These are phyloP conservation scores for Eospalax fontanierii DNA, from an alignment of 2,797 vertebrate species.

Conservation along the genomic window DNA sequence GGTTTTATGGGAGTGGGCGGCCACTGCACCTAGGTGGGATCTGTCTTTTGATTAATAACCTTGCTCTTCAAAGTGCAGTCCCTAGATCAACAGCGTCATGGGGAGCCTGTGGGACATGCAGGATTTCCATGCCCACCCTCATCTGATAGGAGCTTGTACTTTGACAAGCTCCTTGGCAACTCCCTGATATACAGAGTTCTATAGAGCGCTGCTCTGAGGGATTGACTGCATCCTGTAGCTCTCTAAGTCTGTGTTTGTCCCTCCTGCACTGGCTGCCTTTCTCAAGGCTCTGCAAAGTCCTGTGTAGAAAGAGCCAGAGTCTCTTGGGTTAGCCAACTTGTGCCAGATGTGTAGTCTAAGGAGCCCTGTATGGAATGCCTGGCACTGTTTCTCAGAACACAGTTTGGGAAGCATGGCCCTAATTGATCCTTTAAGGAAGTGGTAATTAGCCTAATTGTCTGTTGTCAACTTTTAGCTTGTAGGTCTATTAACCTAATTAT, in stretches of 20 bases:
- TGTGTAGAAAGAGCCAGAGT: neutral
- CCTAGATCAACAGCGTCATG: neutral
- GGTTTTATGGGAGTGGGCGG: neutral
- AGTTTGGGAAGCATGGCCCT: slow-evolving; percentile 50
- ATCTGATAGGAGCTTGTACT: neutral
- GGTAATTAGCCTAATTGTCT: slow-evolving; percentile 71
- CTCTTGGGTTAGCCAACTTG: neutral
- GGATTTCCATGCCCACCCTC: neutral
- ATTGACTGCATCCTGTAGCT: neutral
- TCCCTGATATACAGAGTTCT: neutral
- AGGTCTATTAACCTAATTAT: slow-evolving; percentile 72
- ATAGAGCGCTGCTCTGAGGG: neutral
- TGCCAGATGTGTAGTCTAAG: neutral
- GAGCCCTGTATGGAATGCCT: neutral
- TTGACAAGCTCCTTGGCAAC: neutral
- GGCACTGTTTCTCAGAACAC: slow-evolving; percentile 3
- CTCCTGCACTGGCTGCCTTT: accelerated
- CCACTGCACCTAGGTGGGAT: neutral
- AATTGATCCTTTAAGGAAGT: slow-evolving; percentile 67
- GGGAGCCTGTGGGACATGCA: neutral
- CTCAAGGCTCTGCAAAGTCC: neutral
- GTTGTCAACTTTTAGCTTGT: slow-evolving; percentile 53
- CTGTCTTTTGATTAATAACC: neutral
- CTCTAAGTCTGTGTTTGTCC: neutral
- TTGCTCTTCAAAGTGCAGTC: neutral